Conservation (phyloP, 2,888 invertebrate species). For the Andrena bicolor region DNA sequence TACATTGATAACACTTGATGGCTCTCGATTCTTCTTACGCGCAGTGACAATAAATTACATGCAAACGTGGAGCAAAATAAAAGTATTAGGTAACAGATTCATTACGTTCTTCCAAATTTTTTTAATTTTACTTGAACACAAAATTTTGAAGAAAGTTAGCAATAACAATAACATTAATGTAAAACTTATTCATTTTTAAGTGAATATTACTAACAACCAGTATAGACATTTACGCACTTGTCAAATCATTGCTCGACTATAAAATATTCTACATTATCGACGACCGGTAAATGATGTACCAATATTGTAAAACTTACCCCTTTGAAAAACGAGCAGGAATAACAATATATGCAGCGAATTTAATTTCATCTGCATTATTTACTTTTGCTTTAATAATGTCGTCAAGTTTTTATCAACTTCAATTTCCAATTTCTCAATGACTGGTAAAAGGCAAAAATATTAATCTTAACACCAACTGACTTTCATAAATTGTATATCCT, state of each 20-base stretch:
- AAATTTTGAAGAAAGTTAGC: not conserved
- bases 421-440: not conserved
- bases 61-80: not conserved
- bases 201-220: not conserved
- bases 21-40: conserved; percentile 67
- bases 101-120: not conserved
- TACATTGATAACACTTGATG: conserved; percentile 77
- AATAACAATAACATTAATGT: not conserved
- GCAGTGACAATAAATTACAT: not conserved
- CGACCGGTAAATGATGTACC: not conserved
- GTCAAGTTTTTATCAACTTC: not conserved
- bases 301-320: conserved; percentile 64
- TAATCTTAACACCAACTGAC: not conserved
- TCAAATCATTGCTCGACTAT: not conserved
- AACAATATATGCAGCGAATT: conserved; percentile 65
- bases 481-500: not conserved
- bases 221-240: not conserved
- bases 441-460: not conserved
- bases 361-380: conserved; percentile 54
- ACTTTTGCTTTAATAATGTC: conserved; percentile 7
- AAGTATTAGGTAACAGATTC: not conserved
- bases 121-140: not conserved
- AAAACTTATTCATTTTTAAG: not conserved
- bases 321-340: conserved; percentile 66
- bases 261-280: conserved; percentile 21